These are phyloP conservation scores for Euplagia quadripunctaria DNA, from an alignment of 2,888 invertebrate genomes.

Conservation along the genomic window DNA sequence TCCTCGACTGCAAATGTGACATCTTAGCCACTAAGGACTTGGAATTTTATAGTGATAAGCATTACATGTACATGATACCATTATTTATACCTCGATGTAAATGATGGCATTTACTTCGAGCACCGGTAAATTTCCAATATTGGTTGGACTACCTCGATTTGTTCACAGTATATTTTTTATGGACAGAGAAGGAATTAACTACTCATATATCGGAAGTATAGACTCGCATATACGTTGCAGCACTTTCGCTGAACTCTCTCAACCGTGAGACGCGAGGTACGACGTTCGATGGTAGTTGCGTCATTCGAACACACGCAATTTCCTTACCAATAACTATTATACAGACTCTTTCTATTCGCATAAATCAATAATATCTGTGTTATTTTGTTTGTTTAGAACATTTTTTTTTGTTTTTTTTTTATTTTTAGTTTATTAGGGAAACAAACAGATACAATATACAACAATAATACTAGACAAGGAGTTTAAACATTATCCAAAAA, in stretches of 20 bases:
- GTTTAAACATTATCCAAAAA: too few species aligned
- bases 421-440: too few species aligned
- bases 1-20: too few species aligned
- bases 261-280: constrained; percentile 19
- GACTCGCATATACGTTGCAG: not conserved
- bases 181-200: constrained; percentile 5
- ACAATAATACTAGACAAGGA: too few species aligned
- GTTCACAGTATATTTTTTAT: not conserved
- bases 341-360: not conserved
- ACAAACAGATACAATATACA: too few species aligned
- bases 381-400: not conserved
- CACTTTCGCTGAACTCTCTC: constrained; percentile 23
- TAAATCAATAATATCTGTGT: not conserved
- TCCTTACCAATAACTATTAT: constrained; percentile 35
- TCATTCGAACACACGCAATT: constrained; percentile 49
- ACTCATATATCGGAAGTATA: constrained; percentile 20
- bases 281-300: constrained; percentile 28
- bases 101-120: not conserved
- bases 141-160: too few species aligned
- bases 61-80: not conserved
- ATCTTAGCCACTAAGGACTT: not conserved
- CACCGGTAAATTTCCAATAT: too few species aligned
- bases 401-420: not conserved
- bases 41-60: not conserved
- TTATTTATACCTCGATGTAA: too few species aligned